These are phyloP conservation scores for Platysteira castanea DNA, from an alignment of 2,113 vertebrate species.

Conservation along the genomic window DNA sequence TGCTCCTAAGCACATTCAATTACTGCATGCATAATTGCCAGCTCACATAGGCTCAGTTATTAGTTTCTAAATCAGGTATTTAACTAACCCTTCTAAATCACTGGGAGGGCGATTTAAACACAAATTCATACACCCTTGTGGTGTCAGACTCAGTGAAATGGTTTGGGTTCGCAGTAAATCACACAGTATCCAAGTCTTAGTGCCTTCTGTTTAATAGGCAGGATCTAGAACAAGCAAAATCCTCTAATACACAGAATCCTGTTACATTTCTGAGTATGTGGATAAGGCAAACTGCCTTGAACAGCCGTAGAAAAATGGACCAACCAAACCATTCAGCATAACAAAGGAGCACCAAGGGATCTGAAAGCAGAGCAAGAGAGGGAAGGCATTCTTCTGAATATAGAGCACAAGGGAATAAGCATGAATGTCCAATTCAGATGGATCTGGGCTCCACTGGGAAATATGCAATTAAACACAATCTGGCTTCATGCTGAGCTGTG, in stretches of 20 bases:
- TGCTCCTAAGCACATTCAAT: neutral
- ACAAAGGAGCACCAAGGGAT: neutral
- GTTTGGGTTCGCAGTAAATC: neutral
- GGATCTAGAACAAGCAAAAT: neutral
- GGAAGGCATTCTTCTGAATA: neutral
- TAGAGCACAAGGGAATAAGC: neutral
- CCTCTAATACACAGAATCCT: neutral
- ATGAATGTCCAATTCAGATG: neutral
- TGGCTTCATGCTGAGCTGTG: neutral
- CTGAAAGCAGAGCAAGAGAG: neutral
- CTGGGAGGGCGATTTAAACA: neutral
- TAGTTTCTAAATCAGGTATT: constrained; percentile 38
- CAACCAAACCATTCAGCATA: neutral
- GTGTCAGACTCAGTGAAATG: neutral
- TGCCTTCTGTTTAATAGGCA: neutral
- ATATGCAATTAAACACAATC: neutral
- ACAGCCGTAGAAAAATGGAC: neutral
- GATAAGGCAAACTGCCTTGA: neutral
- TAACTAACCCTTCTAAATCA: neutral
- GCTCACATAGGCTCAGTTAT: neutral
- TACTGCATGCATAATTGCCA: neutral
- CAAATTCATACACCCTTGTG: neutral
- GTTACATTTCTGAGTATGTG: neutral
- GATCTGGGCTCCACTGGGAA: neutral
- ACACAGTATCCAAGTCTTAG: neutral